Conservation (phyloP, 2,113 vertebrate species). For the Ameiurus melas region DNA sequence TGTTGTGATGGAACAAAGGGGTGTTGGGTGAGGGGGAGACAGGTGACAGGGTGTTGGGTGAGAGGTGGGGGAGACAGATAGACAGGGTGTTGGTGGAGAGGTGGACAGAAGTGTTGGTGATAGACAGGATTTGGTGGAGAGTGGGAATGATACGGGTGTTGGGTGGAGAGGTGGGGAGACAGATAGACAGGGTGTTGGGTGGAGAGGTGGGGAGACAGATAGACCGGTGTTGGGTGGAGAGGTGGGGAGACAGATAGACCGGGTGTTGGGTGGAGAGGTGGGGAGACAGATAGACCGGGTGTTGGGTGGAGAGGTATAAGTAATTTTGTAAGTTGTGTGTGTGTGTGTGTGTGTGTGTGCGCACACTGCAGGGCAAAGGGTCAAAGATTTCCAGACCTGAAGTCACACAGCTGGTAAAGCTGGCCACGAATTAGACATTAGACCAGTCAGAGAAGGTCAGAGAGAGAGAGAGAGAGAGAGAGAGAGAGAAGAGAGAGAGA, state of each 20-base stretch:
- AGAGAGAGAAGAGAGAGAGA: too few species aligned
- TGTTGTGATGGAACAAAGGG: too few species aligned
- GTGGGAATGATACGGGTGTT: neutral
- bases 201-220: neutral
- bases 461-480: slow-evolving; percentile 29
- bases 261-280: neutral
- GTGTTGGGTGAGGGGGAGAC: too few species aligned
- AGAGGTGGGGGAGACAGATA: neutral
- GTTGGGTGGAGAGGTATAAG: neutral
- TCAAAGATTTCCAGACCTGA: slow-evolving; percentile 63
- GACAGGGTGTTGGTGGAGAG: neutral
- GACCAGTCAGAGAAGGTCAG: slow-evolving; percentile 65
- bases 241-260: neutral
- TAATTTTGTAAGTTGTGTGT: slow-evolving; percentile 25
- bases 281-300: neutral
- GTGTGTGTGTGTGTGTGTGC: slow-evolving; percentile 44
- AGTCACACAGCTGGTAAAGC: slow-evolving; percentile 74
- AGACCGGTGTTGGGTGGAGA: neutral
- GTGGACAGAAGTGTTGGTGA: too few species aligned
- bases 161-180: neutral
- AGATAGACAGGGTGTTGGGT: neutral
- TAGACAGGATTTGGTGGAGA: neutral
- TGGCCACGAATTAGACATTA: slow-evolving; percentile 60
- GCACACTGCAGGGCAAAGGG: slow-evolving; percentile 26
- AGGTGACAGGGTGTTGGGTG: too few species aligned